Percentiles rank a stretch among this genome's conserved stretches.
Evolutionary conservation across 1,140 invertebrate genomes (phyloP).

Genomic region (Stegodyphus mimosarum): DNA sequence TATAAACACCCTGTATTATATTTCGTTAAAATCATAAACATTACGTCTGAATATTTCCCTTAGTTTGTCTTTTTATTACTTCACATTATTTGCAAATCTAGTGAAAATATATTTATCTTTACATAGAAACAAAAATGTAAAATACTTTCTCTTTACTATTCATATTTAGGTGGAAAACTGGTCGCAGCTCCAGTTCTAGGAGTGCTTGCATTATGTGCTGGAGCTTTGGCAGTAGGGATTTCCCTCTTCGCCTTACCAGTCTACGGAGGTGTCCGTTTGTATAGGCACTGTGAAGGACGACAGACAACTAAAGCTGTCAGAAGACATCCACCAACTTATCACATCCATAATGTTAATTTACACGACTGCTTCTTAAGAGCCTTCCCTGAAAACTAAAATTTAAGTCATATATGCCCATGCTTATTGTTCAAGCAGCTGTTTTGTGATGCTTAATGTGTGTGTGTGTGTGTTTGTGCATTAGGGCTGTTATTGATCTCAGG

Average conservation of each 20-base stretch:
- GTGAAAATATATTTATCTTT: no score
- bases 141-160: neutral
- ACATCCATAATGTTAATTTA: conserved; percentile 23
- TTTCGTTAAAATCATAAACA: no score
- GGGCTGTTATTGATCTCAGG: no score
- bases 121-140: neutral
- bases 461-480: no score
- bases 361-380: neutral
- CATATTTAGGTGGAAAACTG: conserved; percentile 66
- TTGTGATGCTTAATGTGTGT: no score
- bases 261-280: conserved; percentile 65
- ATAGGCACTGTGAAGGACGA: conserved; percentile 52
- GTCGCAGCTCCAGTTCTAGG: conserved; percentile 65
- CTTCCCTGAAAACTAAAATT: neutral
- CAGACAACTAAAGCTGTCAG: conserved; percentile 26
- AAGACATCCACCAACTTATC: conserved; percentile 65
- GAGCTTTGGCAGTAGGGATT: conserved; percentile 65
- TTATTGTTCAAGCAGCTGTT: no score
- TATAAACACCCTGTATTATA: no score
- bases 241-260: conserved; percentile 66
- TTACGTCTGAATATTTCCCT: no score
- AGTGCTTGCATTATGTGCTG: conserved; percentile 66
- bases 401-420: no score
- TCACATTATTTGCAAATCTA: no score
- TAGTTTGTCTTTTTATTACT: no score